Evolutionary conservation across 2,797 vertebrate genomes (phyloP).

Genomic region (Acanthurus leucopareius): DNA sequence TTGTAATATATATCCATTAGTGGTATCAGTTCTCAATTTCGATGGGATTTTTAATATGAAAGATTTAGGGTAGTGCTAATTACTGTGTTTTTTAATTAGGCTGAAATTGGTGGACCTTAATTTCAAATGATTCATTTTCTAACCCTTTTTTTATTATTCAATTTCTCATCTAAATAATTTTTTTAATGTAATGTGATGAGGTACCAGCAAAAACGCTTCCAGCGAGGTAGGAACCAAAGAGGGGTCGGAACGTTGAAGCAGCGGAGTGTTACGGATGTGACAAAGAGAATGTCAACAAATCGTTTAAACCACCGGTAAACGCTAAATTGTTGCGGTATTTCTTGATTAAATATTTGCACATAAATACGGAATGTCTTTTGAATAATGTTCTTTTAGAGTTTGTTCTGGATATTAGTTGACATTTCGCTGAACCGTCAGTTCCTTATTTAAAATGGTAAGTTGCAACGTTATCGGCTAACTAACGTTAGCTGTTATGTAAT

Average conservation of each 20-base stretch:
- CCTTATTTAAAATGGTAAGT: constrained; percentile 63
- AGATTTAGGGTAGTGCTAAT: background rate
- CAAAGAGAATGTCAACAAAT: constrained; percentile 50
- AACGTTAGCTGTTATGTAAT: background rate
- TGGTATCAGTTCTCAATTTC: background rate
- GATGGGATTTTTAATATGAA: background rate
- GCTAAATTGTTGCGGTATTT: background rate
- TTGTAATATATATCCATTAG: background rate
- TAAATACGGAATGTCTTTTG: background rate
- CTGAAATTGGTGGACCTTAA: no score
- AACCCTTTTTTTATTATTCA: background rate
- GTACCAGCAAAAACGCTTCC: background rate
- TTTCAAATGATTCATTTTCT: no score
- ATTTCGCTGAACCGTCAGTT: background rate
- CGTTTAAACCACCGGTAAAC: background rate
- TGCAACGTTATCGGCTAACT: background rate
- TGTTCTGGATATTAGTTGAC: background rate
- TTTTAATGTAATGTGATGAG: background rate
- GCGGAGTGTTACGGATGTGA: background rate
- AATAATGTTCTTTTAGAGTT: background rate
- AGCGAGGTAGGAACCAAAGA: constrained; percentile 43
- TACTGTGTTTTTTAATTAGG: no score
- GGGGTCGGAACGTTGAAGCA: constrained; percentile 42
- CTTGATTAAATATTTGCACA: accelerated
- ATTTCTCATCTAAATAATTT: background rate